Evolutionary conservation across 2,888 invertebrate genomes (phyloP).

Genomic region (Papilio elwesi): DNA sequence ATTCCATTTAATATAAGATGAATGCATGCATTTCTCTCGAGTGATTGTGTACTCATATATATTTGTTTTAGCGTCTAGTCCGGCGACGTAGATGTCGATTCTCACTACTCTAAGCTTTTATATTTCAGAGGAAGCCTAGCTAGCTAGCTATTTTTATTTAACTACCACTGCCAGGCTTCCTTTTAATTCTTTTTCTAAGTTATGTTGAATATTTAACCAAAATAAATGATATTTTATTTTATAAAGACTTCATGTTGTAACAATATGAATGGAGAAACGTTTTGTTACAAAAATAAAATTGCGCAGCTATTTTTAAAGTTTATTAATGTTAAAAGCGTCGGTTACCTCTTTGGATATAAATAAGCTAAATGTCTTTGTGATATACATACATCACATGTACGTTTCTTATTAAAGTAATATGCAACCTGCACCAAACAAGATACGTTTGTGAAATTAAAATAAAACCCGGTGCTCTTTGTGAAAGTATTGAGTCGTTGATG

Average conservation of each 20-base stretch:
- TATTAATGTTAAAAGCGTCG: slow-evolving; percentile 17
- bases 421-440: not conserved
- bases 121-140: slow-evolving; percentile 69
- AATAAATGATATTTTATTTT: slow-evolving; percentile 47
- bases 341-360: not conserved
- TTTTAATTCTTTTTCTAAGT: slow-evolving; percentile 48
- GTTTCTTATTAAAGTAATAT: not conserved
- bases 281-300: slow-evolving; percentile 2
- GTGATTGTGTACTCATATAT: slow-evolving; percentile 80
- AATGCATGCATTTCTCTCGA: slow-evolving; percentile 82
- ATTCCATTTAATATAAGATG: slow-evolving; percentile 83
- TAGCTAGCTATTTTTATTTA: slow-evolving; percentile 49
- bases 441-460: not conserved
- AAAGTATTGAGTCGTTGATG: slow-evolving; percentile 67
- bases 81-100: slow-evolving; percentile 76
- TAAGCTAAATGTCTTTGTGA: not conserved
- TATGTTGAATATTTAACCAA: slow-evolving; percentile 49
- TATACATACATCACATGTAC: not conserved
- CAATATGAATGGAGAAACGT: slow-evolving; percentile 24
- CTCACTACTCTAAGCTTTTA: slow-evolving; percentile 76
- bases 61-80: slow-evolving; percentile 80
- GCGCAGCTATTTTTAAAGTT: not conserved
- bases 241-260: slow-evolving; percentile 41
- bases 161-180: slow-evolving; percentile 66
- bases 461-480: slow-evolving; percentile 64